Conservation (phyloP, 2,888 invertebrate genomes). For the Dinocampus coccinellae region DNA sequence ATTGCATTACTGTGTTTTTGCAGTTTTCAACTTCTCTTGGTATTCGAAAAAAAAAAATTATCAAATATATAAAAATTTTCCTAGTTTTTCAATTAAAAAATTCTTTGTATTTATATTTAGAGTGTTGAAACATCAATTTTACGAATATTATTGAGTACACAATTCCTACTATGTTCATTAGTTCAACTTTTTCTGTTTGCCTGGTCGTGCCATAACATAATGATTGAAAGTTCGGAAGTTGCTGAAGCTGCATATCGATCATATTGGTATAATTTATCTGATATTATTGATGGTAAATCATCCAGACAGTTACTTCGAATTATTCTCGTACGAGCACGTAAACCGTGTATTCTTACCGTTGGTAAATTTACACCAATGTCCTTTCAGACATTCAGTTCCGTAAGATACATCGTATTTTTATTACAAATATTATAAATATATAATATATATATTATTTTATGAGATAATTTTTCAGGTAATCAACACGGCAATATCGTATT, state of each 20-base stretch:
- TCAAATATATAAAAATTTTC: too few relatives aligned
- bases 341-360: slow-evolving; percentile 47
- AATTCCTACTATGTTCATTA: slow-evolving; percentile 43
- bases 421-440: too few relatives aligned
- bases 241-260: slow-evolving; percentile 47
- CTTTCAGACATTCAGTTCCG: slow-evolving; percentile 47
- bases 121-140: slow-evolving; percentile 28
- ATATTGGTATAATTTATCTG: slow-evolving; percentile 46
- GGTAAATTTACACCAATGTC: slow-evolving; percentile 50
- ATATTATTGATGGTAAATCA: slow-evolving; percentile 36
- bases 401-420: slow-evolving; percentile 25
- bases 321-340: slow-evolving; percentile 48
- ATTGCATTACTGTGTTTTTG: slow-evolving; percentile 43
- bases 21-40: slow-evolving; percentile 45
- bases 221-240: slow-evolving; percentile 45
- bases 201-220: slow-evolving; percentile 51
- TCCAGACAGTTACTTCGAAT: slow-evolving; percentile 41
- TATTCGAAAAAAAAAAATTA: too few relatives aligned
- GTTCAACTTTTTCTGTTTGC: slow-evolving; percentile 49
- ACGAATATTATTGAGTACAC: slow-evolving; percentile 34
- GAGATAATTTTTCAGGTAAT: slow-evolving; percentile 37
- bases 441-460: not conserved
- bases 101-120: not conserved
- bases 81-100: not conserved
- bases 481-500: slow-evolving; percentile 41